Percentiles rank a stretch among this genome's conserved stretches.
These are phyloP conservation scores for Mythimna impura DNA, from an alignment of 2,888 invertebrate species.

Conservation along the genomic window DNA sequence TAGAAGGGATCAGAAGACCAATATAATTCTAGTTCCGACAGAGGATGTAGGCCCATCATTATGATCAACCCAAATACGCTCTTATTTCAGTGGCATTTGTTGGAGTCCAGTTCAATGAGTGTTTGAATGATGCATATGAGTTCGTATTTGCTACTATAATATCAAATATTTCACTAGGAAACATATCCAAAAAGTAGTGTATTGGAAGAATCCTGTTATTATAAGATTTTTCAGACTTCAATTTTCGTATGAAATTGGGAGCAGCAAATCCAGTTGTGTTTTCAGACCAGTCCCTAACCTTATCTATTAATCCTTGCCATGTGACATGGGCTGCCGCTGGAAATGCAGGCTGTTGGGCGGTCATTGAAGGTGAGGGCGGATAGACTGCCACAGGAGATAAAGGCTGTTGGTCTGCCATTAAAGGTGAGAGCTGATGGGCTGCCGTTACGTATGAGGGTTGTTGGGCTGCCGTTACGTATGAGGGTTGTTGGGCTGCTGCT, in stretches of 20 bases:
- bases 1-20: conserved; percentile 50
- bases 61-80: conserved; percentile 51
- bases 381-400: no score
- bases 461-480: no score
- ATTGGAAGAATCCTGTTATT: conserved; percentile 19
- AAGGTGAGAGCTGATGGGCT: no score
- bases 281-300: conserved; percentile 12
- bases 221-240: conserved; percentile 7
- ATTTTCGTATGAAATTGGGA: conserved; percentile 6
- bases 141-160: conserved; percentile 20
- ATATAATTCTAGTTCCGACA: conserved; percentile 45
- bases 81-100: conserved; percentile 28
- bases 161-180: conserved; percentile 21
- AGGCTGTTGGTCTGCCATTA: no score
- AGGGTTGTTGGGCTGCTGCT: no score
- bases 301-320: conserved; percentile 13
- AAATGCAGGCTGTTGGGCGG: no score
- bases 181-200: conserved; percentile 21
- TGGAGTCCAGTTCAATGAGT: conserved; percentile 21
- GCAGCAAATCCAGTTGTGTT: conserved; percentile 16
- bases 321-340: neutral
- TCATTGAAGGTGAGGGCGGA: no score
- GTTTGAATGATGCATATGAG: conserved; percentile 18
- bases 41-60: conserved; percentile 45
- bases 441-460: no score